Evolutionary conservation across 2,888 invertebrate genomes (phyloP).

Genomic region (Eucera pruinosa): DNA sequence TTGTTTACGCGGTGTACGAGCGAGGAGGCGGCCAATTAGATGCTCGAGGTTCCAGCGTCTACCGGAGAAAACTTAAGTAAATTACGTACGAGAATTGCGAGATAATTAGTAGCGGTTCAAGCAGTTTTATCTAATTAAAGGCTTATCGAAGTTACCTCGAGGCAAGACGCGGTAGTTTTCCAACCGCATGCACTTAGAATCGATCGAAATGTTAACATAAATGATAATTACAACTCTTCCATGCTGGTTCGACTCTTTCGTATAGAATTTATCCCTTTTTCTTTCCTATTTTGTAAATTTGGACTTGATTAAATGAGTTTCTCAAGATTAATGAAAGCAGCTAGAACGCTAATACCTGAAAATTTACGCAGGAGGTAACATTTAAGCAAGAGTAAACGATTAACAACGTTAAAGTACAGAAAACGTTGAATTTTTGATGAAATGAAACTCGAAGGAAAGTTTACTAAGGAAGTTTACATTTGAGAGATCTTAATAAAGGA

Average conservation of each 20-base stretch:
- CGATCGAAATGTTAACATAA: slow-evolving; percentile 39
- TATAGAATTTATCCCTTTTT: not conserved
- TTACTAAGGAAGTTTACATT: not conserved
- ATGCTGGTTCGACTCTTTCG: not conserved
- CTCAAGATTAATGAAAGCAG: not conserved
- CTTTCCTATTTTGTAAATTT: too few species aligned
- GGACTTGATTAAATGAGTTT: too few species aligned
- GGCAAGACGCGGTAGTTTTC: slow-evolving; percentile 25
- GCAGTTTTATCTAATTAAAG: slow-evolving; percentile 64
- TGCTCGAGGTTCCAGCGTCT: slow-evolving; percentile 38
- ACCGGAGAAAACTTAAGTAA: slow-evolving; percentile 57
- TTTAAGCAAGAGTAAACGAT: not conserved
- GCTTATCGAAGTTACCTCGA: slow-evolving; percentile 57
- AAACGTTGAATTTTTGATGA: slow-evolving; percentile 3
- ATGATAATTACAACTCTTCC: slow-evolving; percentile 10
- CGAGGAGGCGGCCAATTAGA: slow-evolving; percentile 40
- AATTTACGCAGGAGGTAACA: too few species aligned
- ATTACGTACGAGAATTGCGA: slow-evolving; percentile 58
- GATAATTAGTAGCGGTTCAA: slow-evolving; percentile 60
- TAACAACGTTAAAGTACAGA: not conserved
- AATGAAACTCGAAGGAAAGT: not conserved
- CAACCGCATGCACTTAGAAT: slow-evolving; percentile 1
- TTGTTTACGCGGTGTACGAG: slow-evolving; percentile 41
- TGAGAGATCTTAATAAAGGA: not conserved
- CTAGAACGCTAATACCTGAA: too few species aligned